Percentiles rank a stretch among this genome's conserved stretches.
These are phyloP conservation scores for Melanostoma mellinum DNA, from an alignment of 2,888 invertebrate species.

Conservation along the genomic window DNA sequence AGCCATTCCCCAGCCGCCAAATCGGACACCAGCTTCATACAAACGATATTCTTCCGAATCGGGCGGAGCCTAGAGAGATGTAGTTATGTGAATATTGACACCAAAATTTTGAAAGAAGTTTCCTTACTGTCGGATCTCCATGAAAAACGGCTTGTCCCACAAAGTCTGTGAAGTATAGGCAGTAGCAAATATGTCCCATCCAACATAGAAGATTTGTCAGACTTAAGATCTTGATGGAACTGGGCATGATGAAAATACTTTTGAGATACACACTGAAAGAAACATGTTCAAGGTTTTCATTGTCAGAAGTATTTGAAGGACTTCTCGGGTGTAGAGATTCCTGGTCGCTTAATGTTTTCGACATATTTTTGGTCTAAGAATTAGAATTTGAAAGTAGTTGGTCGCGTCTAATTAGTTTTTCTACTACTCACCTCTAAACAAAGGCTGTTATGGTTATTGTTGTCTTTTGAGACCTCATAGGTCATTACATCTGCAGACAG, in stretches of 20 bases:
- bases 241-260: conserved; percentile 85
- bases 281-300: conserved; percentile 73
- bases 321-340: too few relatives aligned
- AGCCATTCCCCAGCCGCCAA: conserved; percentile 82
- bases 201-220: conserved; percentile 86
- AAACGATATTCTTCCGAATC: conserved; percentile 75
- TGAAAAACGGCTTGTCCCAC: conserved; percentile 85
- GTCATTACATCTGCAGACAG: conserved; percentile 79
- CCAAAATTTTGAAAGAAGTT: too few relatives aligned
- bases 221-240: conserved; percentile 84
- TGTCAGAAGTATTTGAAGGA: too few relatives aligned
- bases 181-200: conserved; percentile 87
- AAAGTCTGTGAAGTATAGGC: conserved; percentile 86
- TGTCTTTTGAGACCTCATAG: conserved; percentile 78
- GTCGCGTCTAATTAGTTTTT: not conserved
- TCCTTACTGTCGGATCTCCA: conserved; percentile 83
- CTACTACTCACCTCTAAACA: conserved; percentile 73
- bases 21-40: conserved; percentile 81
- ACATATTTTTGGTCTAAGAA: conserved; percentile 73
- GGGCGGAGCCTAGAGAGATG: conserved; percentile 73
- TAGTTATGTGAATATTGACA: not conserved
- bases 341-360: too few relatives aligned
- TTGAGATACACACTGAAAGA: conserved; percentile 80
- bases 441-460: conserved; percentile 76
- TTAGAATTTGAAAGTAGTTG: conserved; percentile 70